These are phyloP conservation scores for Phoxinus dragarum DNA, from an alignment of 2,797 vertebrate species.

Conservation along the genomic window DNA sequence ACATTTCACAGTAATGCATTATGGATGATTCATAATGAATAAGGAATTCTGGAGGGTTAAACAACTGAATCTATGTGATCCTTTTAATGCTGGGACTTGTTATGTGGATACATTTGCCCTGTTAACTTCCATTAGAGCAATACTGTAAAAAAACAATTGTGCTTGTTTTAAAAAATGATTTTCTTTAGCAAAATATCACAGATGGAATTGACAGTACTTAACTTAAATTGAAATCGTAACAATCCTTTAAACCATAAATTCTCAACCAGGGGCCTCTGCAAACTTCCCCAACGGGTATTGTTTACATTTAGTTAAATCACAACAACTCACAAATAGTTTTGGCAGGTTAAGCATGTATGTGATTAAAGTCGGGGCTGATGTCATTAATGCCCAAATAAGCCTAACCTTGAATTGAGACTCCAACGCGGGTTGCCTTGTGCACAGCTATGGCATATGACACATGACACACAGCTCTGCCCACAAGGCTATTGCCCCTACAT, in stretches of 20 bases:
- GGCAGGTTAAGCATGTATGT: too few species aligned
- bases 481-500: too few species aligned
- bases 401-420: too few species aligned
- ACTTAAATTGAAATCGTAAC: background rate
- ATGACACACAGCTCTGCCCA: too few species aligned
- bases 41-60: background rate
- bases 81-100: background rate
- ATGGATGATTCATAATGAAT: constrained; percentile 11
- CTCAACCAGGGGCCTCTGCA: background rate
- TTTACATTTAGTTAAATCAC: background rate
- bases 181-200: background rate
- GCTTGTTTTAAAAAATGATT: background rate
- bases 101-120: background rate
- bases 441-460: too few species aligned
- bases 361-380: too few species aligned
- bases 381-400: too few species aligned
- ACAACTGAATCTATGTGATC: background rate
- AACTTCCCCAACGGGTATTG: too few species aligned
- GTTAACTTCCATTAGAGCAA: background rate
- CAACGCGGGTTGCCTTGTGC: too few species aligned
- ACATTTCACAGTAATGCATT: constrained; percentile 15
- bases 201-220: background rate
- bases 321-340: background rate
- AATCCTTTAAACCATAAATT: background rate
- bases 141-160: background rate